Conservation (phyloP, 2,113 vertebrate species). For the Coturnix japonica region DNA sequence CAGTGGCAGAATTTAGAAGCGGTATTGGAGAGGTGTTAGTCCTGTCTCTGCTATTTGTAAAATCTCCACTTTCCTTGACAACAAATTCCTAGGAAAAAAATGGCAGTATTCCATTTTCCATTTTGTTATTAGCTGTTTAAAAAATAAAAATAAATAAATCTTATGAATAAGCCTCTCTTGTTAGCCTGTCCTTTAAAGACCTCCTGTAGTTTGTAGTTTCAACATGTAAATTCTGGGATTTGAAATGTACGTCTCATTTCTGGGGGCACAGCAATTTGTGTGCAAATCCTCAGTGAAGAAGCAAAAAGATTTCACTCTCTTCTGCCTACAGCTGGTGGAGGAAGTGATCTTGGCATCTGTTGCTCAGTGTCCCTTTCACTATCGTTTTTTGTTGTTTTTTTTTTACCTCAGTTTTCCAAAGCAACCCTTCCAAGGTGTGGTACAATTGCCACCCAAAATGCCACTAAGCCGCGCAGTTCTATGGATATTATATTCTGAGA, state of each 20-base stretch:
- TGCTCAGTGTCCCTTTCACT: background rate
- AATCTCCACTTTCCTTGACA: slow-evolving; percentile 54
- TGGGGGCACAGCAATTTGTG: background rate
- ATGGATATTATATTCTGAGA: background rate
- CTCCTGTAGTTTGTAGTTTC: slow-evolving; percentile 52
- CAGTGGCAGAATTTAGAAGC: slow-evolving; percentile 24
- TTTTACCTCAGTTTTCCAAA: background rate
- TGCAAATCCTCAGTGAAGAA: slow-evolving; percentile 31
- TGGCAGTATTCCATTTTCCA: slow-evolving; percentile 41
- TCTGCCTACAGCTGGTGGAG: background rate
- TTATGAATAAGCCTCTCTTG: slow-evolving; percentile 51
- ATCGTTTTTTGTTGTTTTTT: background rate
- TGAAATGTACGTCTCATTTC: slow-evolving; percentile 44
- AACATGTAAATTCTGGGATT: slow-evolving; percentile 35
- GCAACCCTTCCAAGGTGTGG: background rate
- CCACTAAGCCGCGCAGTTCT: background rate
- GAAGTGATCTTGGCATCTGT: background rate
- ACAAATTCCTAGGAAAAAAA: slow-evolving; percentile 56
- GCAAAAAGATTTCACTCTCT: background rate
- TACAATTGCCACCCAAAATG: background rate
- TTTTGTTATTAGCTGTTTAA: slow-evolving; percentile 61
- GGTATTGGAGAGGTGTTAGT: slow-evolving; percentile 8
- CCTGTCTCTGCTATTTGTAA: slow-evolving; percentile 41
- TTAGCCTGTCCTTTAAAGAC: slow-evolving; percentile 34
- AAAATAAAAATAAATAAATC: slow-evolving; percentile 36